phyloP scores from a whole-genome alignment of 2,113 vertebrate species.

The Esox niger region DNA sequence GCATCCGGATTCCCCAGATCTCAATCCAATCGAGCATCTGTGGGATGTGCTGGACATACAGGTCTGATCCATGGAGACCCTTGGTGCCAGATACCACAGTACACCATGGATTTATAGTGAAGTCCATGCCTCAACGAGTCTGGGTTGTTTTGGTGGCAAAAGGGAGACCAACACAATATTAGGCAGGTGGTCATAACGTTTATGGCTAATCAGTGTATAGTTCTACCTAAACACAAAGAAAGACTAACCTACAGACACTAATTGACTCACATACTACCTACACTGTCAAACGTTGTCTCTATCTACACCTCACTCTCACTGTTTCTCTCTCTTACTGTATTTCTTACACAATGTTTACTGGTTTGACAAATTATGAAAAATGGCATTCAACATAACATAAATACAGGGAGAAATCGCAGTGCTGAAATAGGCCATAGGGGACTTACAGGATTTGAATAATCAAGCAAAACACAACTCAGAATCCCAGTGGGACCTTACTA shows the following conservation, averaged over 20 bases:
- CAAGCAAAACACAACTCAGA: slow-evolving; percentile 68
- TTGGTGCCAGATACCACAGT: no score
- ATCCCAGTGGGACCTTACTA: slow-evolving; percentile 51
- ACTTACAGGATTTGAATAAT: slow-evolving; percentile 73
- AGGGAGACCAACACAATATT: no score
- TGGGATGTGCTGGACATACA: no score
- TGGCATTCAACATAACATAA: slow-evolving; percentile 57
- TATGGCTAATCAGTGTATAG: no score
- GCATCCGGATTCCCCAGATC: no score
- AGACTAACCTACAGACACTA: slow-evolving; percentile 22
- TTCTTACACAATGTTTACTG: slow-evolving; percentile 2
- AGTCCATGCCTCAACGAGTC: no score
- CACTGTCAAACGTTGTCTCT: slow-evolving; percentile 18
- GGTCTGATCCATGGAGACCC: no score
- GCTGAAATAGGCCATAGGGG: slow-evolving; percentile 63
- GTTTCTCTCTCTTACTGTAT: background rate
- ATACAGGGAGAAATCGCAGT: slow-evolving; percentile 68
- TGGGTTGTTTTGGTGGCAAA: no score
- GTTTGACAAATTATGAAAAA: slow-evolving; percentile 66
- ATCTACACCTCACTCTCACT: slow-evolving; percentile 18
- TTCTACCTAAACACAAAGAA: slow-evolving; percentile 8
- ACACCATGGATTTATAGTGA: no score
- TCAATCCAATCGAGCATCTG: no score
- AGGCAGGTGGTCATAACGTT: no score
- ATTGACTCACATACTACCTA: background rate